phyloP scores from a whole-genome alignment of 2,113 vertebrate species.

The Rhabdomys dilectus region DNA sequence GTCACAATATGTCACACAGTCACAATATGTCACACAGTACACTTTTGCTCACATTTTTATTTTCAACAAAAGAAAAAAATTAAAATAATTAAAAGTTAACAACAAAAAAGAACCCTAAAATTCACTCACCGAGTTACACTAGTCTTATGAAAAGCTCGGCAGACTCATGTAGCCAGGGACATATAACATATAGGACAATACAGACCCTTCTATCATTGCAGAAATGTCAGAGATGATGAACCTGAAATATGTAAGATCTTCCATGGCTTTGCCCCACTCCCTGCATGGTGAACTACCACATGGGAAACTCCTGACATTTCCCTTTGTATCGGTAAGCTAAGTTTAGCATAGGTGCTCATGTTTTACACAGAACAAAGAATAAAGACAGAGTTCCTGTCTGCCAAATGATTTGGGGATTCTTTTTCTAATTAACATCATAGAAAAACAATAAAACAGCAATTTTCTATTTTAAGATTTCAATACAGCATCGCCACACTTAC shows the following conservation, averaged over 20 bases:
- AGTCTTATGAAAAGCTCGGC: not conserved
- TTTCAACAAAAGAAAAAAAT: not conserved
- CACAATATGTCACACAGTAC: too few relatives aligned
- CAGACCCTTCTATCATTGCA: not conserved
- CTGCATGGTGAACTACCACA: not conserved
- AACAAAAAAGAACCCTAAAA: not conserved
- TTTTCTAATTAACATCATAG: not conserved
- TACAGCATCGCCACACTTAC: not conserved
- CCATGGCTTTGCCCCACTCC: not conserved
- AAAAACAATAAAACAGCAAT: not conserved
- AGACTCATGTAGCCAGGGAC: not conserved
- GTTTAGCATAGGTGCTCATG: not conserved
- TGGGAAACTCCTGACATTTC: not conserved
- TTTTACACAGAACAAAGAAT: not conserved
- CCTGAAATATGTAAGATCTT: not conserved
- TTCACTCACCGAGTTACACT: not conserved
- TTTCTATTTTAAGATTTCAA: constrained; percentile 36
- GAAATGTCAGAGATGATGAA: not conserved
- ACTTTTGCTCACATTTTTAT: too few relatives aligned
- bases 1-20: too few relatives aligned
- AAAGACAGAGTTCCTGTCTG: not conserved
- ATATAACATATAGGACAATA: not conserved
- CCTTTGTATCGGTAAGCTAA: not conserved
- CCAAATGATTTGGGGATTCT: not conserved
- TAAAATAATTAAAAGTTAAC: not conserved